Evolutionary conservation across 2,797 vertebrate genomes (phyloP).

Genomic region (Diglossa cyanea): DNA sequence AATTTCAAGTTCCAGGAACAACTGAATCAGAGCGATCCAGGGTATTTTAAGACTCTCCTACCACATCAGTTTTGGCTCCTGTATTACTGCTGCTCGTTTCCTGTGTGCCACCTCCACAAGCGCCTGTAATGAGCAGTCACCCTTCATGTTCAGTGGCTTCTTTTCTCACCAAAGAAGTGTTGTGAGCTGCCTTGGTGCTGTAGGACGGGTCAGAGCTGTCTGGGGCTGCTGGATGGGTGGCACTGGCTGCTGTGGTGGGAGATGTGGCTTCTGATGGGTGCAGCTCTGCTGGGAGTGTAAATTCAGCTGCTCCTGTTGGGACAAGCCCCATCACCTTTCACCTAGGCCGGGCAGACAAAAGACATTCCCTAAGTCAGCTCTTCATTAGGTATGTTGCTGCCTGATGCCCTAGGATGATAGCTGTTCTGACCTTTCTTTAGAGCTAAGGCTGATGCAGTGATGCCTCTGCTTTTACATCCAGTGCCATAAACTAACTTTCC

Average conservation of each 20-base stretch:
- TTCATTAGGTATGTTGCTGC: not conserved
- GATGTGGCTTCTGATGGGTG: not conserved
- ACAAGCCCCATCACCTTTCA: not conserved
- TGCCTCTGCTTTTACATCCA: not conserved
- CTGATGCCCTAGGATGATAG: not conserved
- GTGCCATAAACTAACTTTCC: not conserved
- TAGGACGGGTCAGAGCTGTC: not conserved
- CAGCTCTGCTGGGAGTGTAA: not conserved
- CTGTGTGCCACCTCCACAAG: not conserved
- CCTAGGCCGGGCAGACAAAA: not conserved
- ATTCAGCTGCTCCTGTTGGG: not conserved
- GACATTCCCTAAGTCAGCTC: not conserved
- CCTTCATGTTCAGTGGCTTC: not conserved
- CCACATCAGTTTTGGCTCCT: not conserved
- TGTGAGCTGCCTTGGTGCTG: not conserved
- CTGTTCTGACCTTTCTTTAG: not conserved
- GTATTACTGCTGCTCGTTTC: accelerated
- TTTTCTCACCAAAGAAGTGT: not conserved
- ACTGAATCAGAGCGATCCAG: not conserved
- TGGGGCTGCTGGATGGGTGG: not conserved
- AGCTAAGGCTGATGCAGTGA: not conserved
- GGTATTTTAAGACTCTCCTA: not conserved
- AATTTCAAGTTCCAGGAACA: not conserved
- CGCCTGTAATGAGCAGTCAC: not conserved
- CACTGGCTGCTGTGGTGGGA: not conserved